Evolutionary conservation across 2,888 invertebrate genomes (phyloP), one percentile per base, ranked within the genome.

Genomic region (Troides helena): DNA sequence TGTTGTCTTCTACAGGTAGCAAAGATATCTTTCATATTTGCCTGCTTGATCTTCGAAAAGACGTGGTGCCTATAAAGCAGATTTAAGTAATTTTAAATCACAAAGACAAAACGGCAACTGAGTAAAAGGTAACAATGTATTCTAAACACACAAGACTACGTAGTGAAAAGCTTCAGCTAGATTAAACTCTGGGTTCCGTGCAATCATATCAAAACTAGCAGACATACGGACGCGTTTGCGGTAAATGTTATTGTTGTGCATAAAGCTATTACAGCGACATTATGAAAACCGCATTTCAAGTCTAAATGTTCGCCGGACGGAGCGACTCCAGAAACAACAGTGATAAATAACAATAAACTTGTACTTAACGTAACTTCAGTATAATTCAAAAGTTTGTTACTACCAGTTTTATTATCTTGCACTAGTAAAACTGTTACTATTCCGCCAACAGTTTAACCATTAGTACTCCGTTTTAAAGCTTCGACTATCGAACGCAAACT

Each of bases 231-330:
- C 65, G 59, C 46, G 30, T 69, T 69, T 62, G 65, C 62, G 65
- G 65, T 25, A 57, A 65, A 46, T 58, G 65, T 65, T 65, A 69
- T 65, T 58, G 64, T 65, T 68, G 17, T 59, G 59, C 63, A 68
- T 69, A 68, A 68, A 64, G 64, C 69, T 50, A 43, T 65, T 65
- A 65, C 46, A 56, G 56, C 50, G 64, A 64, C 64, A 60, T 65
- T 56, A 65, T 61, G 65, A 25, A 65, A 69, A 61, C 69, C 65
- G 61, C 69, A 65, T 69, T 69, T 43, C 56, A 65, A 62, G 25
- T 65, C 46, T 61, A 61, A 61, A 69, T 50, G 69, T 53, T 64
- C 23, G 58, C 57, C 3, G 39, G 43, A 59, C 59, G 25, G 30
- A 60, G 59, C 30, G 65, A 66, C 59, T 66, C 61, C n/a, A 4